These are phyloP conservation scores for Chymomyza fuscimana DNA, from an alignment of 2,888 invertebrate species.

Conservation along the genomic window DNA sequence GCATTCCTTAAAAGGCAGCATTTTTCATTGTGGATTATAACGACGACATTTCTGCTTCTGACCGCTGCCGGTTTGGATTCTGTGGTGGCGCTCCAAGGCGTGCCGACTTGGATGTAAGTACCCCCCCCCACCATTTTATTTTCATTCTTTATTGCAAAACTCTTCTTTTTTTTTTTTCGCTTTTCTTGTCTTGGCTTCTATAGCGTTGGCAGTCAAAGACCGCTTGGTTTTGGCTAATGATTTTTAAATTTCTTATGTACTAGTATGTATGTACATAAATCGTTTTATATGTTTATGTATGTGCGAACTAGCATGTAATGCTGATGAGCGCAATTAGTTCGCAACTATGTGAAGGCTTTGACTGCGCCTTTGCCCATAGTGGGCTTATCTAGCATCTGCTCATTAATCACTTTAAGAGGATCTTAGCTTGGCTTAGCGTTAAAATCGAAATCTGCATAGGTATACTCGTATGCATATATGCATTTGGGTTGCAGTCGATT, in stretches of 20 bases:
- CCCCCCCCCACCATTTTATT: not conserved
- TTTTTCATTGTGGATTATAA: slow-evolving; percentile 77
- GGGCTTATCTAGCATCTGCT: not conserved
- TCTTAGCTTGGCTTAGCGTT: not conserved
- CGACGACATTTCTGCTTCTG: slow-evolving; percentile 68
- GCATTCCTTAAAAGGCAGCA: slow-evolving; percentile 77
- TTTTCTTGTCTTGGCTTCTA: not conserved
- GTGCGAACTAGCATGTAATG: not conserved
- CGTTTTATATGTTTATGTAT: not conserved
- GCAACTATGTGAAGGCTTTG: slow-evolving; percentile 1
- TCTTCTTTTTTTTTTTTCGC: slow-evolving; percentile 2
- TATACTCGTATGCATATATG: not conserved
- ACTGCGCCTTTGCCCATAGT: not conserved
- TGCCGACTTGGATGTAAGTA: slow-evolving; percentile 80
- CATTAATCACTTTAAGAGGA: slow-evolving; percentile 3
- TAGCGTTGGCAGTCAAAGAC: not conserved
- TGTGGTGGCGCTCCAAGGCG: slow-evolving; percentile 76
- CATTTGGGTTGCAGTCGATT: not conserved
- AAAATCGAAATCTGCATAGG: not conserved
- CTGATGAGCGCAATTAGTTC: slow-evolving; percentile 11
- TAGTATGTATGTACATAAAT: not conserved
- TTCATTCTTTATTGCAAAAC: not conserved
- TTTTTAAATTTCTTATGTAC: not conserved
- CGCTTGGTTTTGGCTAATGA: not conserved
- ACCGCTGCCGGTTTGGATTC: slow-evolving; percentile 66